Evolutionary conservation across 2,113 vertebrate genomes (phyloP).

Genomic region (Strigops habroptila): DNA sequence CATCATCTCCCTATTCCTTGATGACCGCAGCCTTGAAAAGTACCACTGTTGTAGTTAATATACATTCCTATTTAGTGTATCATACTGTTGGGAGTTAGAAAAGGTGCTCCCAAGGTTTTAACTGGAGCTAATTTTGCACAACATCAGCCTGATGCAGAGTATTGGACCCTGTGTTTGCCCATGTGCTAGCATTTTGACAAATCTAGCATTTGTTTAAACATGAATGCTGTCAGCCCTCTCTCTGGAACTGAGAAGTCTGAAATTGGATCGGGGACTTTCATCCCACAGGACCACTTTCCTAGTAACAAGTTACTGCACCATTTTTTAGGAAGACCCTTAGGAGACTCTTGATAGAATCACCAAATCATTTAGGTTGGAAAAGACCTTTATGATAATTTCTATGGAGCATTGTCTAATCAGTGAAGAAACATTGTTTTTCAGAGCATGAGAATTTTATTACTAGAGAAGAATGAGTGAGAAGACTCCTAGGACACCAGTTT

Average conservation of each 20-base stretch:
- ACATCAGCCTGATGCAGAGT: background rate
- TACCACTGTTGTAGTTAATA: background rate
- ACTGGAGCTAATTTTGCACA: background rate
- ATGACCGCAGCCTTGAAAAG: conserved; percentile 8
- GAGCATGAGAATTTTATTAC: background rate
- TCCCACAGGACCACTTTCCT: background rate
- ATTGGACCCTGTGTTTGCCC: background rate
- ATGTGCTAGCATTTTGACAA: background rate
- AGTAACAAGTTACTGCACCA: background rate
- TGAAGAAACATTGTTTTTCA: background rate
- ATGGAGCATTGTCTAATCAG: background rate
- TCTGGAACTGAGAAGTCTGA: background rate
- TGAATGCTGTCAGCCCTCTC: background rate
- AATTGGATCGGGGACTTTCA: background rate
- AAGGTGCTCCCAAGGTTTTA: background rate
- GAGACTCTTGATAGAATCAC: background rate
- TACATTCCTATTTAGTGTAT: background rate
- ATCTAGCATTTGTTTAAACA: background rate
- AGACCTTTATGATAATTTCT: background rate
- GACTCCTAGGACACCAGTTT: background rate
- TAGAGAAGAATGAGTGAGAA: background rate
- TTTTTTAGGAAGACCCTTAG: background rate
- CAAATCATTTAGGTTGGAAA: background rate
- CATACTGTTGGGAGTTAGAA: background rate
- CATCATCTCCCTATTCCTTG: background rate